A percentile compares a stretch with the other conserved stretches of the same genome.
Evolutionary conservation across 2,113 vertebrate species (phyloP).

Genomic region (Poicephalus meyeri): DNA sequence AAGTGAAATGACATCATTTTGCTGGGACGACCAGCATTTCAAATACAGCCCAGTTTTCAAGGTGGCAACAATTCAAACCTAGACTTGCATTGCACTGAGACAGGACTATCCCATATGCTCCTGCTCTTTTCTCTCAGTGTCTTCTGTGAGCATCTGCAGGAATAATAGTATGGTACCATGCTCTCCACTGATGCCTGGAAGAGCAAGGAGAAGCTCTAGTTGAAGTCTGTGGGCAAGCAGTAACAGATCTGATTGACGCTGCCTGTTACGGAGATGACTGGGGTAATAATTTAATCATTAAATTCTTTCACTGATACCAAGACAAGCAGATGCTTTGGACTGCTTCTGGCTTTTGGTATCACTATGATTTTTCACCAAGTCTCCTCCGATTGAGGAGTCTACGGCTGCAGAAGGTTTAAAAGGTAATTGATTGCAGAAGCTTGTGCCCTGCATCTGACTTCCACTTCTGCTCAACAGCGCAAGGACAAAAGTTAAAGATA

Average conservation of each 20-base stretch:
- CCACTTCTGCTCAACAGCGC: neutral
- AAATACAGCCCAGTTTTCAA: neutral
- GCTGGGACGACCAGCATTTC: neutral
- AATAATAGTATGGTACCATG: neutral
- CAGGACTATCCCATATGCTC: neutral
- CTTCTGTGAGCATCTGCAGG: neutral
- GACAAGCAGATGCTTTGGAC: neutral
- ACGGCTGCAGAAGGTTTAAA: neutral
- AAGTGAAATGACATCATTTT: neutral
- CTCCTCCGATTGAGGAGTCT: neutral
- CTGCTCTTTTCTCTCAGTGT: neutral
- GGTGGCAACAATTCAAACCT: conserved; percentile 35
- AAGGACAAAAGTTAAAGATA: neutral
- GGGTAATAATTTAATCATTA: neutral
- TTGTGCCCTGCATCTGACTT: neutral
- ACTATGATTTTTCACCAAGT: neutral
- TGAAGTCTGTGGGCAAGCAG: neutral
- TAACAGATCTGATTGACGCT: neutral
- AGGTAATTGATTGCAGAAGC: neutral
- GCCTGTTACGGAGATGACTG: neutral
- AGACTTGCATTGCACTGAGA: neutral
- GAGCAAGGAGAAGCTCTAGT: neutral
- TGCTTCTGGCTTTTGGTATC: rapidly evolving
- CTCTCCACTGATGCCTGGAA: neutral
- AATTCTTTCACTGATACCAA: neutral